Evolutionary conservation across 1,140 invertebrate genomes (phyloP).

Genomic region (Hycleus cichorii): DNA sequence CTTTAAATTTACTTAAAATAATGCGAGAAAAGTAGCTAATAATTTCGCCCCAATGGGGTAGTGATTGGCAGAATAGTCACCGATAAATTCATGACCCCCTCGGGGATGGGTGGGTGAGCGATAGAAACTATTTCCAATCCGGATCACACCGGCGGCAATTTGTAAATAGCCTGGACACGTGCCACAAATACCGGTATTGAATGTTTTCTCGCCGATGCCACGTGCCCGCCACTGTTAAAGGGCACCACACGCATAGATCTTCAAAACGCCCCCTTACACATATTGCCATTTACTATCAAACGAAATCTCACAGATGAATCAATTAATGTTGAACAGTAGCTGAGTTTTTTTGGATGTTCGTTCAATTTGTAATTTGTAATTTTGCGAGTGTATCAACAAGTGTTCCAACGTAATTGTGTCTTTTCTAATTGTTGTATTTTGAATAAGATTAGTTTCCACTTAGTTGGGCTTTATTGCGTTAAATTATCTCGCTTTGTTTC

Average conservation of each 20-base stretch:
- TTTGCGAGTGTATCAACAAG: conserved; percentile 9
- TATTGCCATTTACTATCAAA: too few species aligned
- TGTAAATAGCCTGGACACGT: conserved; percentile 36
- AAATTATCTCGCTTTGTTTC: conserved; percentile 12
- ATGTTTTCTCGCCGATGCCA: conserved; percentile 34
- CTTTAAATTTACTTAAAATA: too few species aligned
- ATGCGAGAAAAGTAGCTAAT: background rate
- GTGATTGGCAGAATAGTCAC: background rate
- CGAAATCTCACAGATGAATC: too few species aligned
- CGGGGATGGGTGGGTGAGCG: conserved; percentile 1
- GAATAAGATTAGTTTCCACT: conserved; percentile 16
- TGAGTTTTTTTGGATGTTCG: too few species aligned
- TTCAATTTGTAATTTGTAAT: background rate
- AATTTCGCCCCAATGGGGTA: background rate
- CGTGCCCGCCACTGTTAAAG: conserved; percentile 21
- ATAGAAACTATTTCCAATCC: conserved; percentile 13
- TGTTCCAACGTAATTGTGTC: conserved; percentile 9
- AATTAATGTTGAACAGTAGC: too few species aligned
- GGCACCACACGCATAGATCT: background rate
- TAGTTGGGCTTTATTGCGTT: conserved; percentile 11
- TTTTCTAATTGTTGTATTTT: conserved; percentile 9
- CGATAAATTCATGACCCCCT: conserved; percentile 6
- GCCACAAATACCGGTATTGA: conserved; percentile 35
- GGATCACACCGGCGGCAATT: conserved; percentile 34
- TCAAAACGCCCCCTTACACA: background rate